phyloP scores from a whole-genome alignment of 1,140 invertebrate species.

The Calliphora vicina region DNA sequence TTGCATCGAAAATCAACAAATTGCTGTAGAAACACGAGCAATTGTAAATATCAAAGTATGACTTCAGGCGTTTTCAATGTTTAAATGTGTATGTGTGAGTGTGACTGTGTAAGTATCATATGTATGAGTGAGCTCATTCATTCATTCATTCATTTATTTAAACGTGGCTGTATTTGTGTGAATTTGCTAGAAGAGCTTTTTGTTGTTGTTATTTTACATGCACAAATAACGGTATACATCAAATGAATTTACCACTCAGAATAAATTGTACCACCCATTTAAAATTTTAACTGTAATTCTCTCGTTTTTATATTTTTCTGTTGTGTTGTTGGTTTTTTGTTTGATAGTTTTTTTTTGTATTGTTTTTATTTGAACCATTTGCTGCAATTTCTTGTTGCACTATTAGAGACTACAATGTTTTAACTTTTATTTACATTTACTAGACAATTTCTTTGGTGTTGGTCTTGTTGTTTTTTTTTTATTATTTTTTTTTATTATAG shows the following conservation, averaged over 20 bases:
- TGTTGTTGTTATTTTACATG: neutral
- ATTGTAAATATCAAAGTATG: constrained; percentile 34
- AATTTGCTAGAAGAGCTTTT: too few species aligned
- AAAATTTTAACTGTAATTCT: constrained; percentile 5
- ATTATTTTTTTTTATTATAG: neutral
- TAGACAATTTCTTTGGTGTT: neutral
- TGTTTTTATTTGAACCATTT: neutral
- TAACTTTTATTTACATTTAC: constrained; percentile 21
- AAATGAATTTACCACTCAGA: constrained; percentile 18
- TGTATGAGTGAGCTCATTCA: neutral
- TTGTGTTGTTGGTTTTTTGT: neutral
- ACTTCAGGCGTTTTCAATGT: constrained; percentile 22
- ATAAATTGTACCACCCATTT: constrained; percentile 29
- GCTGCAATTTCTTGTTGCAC: constrained; percentile 14
- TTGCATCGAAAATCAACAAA: constrained; percentile 33
- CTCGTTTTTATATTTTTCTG: neutral
- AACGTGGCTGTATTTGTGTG: neutral
- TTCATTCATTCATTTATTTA: constrained; percentile 2
- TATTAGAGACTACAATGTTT: neutral
- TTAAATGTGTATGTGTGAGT: neutral
- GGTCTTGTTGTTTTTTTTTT: neutral
- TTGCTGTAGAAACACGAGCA: constrained; percentile 31
- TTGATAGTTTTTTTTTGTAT: neutral
- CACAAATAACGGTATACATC: constrained; percentile 22
- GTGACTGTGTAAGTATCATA: neutral